A percentile compares a stretch with the other conserved stretches of the same genome.
Evolutionary conservation across 92 coral and sea anemone genomes (phyloP).

Genomic region (Pocillopora meandrina): DNA sequence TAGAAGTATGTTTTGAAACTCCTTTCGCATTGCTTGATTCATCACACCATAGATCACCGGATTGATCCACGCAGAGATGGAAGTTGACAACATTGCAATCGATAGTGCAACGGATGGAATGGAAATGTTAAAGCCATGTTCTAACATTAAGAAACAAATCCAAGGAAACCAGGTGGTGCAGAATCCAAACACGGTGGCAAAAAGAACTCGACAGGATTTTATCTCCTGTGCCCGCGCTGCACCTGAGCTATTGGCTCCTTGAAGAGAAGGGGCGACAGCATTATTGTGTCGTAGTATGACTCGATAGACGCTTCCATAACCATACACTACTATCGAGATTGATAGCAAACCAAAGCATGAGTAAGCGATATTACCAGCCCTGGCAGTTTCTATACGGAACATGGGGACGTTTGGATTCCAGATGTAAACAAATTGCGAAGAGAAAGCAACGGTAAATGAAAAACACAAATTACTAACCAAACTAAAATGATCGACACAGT

Average conservation of each 20-base stretch:
- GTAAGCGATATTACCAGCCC: no score
- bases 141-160: neutral
- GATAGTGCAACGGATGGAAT: neutral
- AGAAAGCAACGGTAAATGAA: no score
- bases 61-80: neutral
- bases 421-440: no score
- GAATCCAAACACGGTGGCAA: neutral
- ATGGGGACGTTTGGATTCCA: no score
- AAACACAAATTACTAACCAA: no score
- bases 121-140: neutral
- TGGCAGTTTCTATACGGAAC: no score
- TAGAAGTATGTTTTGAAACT: neutral
- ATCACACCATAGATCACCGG: slow-evolving; percentile 14
- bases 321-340: no score
- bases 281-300: neutral
- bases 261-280: neutral
- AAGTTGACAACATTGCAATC: neutral
- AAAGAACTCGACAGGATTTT: neutral
- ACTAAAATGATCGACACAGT: no score
- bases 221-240: neutral
- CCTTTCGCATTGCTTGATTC: slow-evolving; percentile 19
- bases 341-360: no score
- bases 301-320: no score
- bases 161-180: neutral
- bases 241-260: neutral